Conservation (phyloP, 2,797 vertebrate genomes). For the Cygnus olor region DNA sequence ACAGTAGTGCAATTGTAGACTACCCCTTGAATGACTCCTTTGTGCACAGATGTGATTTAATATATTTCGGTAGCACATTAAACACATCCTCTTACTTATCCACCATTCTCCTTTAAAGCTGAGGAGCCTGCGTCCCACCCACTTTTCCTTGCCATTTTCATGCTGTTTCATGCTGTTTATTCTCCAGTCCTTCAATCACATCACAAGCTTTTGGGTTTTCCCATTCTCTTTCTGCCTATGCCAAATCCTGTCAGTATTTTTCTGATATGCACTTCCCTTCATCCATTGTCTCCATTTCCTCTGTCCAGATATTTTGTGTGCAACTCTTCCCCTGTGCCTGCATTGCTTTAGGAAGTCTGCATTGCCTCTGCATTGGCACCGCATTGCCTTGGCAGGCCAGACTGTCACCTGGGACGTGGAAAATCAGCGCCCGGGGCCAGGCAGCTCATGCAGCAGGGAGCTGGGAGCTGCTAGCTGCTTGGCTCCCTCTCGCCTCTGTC, state of each 20-base stretch:
- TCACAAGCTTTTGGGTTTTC: not conserved
- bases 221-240: not conserved
- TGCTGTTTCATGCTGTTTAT: not conserved
- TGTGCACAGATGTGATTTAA: not conserved
- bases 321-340: not conserved
- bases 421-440: not conserved
- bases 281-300: not conserved
- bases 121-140: not conserved
- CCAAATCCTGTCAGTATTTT: not conserved
- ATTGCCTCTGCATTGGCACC: not conserved
- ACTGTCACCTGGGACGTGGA: not conserved
- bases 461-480: rapidly evolving
- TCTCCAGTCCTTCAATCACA: not conserved
- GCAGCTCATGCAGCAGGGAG: rapidly evolving
- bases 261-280: not conserved
- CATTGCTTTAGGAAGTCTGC: not conserved
- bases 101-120: not conserved
- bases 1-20: not conserved
- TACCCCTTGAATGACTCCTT: not conserved
- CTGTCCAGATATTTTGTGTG: not conserved
- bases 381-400: not conserved
- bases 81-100: not conserved
- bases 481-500: rapidly evolving
- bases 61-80: not conserved
- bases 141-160: not conserved